These are phyloP conservation scores for Gasterosteus aculeatus DNA, from an alignment of 2,113 vertebrate species.

Conservation along the genomic window DNA sequence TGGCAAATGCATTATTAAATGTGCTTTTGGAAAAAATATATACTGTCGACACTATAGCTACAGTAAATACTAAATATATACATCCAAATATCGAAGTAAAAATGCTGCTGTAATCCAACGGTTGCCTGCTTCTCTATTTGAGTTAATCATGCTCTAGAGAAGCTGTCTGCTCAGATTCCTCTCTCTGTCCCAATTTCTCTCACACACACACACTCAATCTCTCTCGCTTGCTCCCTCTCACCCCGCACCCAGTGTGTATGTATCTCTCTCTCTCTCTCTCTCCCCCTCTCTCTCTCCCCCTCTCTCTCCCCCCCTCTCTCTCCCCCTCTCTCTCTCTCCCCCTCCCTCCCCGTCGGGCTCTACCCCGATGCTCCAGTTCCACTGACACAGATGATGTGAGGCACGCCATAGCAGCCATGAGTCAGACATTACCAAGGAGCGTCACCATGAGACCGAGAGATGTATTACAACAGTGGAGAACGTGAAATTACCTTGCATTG, in stretches of 20 bases:
- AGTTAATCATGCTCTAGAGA: conserved; percentile 71
- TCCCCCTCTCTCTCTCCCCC: conserved; percentile 19
- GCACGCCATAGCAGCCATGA: conserved; percentile 38
- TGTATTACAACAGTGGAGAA: conserved; percentile 34
- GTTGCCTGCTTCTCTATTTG: conserved; percentile 48
- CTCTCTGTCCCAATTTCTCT: conserved; percentile 46
- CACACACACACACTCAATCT: conserved; percentile 7
- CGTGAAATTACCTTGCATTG: not conserved
- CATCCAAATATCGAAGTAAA: conserved; percentile 34
- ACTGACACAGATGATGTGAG: conserved; percentile 68
- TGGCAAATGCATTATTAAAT: conserved; percentile 33
- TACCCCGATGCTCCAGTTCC: conserved; percentile 62
- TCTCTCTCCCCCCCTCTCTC: not conserved
- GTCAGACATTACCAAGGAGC: conserved; percentile 59
- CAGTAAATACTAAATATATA: conserved; percentile 24
- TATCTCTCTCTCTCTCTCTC: not conserved
- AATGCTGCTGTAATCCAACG: conserved; percentile 48
- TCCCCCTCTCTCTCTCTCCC: conserved; percentile 14
- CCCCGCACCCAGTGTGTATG: not conserved
- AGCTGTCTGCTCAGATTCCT: conserved; percentile 65
- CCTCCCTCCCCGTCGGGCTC: conserved; percentile 24
- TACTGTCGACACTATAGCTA: conserved; percentile 26
- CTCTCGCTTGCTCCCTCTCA: not conserved
- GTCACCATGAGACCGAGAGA: conserved; percentile 49
- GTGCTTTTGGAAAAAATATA: conserved; percentile 23